These are phyloP conservation scores for Halcyon leucocephala DNA, from an alignment of 2,797 vertebrate species.

Conservation along the genomic window DNA sequence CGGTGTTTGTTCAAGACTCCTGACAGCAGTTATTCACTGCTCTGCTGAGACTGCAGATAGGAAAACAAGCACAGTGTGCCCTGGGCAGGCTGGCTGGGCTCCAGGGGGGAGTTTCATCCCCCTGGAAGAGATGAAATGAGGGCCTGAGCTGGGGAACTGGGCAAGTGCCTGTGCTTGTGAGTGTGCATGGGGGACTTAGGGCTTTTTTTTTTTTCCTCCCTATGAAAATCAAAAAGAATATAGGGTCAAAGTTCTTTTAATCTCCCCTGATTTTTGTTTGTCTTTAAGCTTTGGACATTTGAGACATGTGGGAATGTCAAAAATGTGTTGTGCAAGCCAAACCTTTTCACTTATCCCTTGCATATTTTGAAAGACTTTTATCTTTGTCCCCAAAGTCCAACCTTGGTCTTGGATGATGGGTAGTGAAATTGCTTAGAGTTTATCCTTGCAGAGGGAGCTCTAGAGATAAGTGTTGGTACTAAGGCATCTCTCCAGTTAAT, in stretches of 20 bases:
- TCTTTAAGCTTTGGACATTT: conserved; percentile 48
- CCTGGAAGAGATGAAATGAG: not conserved
- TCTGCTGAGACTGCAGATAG: not conserved
- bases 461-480: not conserved
- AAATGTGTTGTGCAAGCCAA: conserved; percentile 51
- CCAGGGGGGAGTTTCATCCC: not conserved
- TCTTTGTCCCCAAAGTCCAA: not conserved
- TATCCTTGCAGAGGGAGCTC: not conserved
- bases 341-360: conserved; percentile 19
- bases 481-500: not conserved
- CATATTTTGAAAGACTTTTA: conserved; percentile 37
- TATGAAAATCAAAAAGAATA: conserved; percentile 40
- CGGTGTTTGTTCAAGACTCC: not conserved
- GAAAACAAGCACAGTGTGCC: not conserved
- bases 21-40: not conserved
- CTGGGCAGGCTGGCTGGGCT: conserved; percentile 4
- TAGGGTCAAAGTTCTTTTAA: conserved; percentile 43
- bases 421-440: not conserved
- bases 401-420: not conserved
- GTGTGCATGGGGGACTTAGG: not conserved
- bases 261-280: conserved; percentile 46
- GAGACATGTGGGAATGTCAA: conserved; percentile 65
- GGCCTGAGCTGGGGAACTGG: not conserved
- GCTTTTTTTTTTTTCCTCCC: not conserved
- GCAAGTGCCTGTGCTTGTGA: not conserved